Evolutionary conservation across 2,113 vertebrate species (phyloP).

Genomic region (Dipodomys stephensi): DNA sequence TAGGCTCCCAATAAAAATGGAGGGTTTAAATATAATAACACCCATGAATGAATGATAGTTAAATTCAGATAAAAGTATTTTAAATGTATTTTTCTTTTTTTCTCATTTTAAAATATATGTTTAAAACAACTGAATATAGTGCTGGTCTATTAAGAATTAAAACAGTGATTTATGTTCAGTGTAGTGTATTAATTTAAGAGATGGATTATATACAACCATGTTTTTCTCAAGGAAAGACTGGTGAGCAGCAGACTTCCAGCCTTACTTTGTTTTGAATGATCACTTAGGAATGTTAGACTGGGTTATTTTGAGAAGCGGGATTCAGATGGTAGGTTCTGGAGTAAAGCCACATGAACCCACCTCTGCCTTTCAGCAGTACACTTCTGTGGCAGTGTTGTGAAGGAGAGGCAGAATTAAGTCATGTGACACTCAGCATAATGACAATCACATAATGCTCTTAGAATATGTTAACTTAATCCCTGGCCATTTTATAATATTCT

Average conservation of each 20-base stretch:
- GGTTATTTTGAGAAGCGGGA: not conserved
- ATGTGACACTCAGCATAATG: not conserved
- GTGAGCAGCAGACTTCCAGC: not conserved
- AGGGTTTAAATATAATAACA: not conserved
- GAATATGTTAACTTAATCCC: not conserved
- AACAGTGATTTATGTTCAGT: not conserved
- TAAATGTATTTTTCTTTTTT: not conserved
- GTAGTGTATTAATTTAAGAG: not conserved
- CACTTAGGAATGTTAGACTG: not conserved
- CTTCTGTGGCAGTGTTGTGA: not conserved
- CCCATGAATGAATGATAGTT: not conserved
- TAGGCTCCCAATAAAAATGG: not conserved
- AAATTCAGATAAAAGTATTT: constrained; percentile 17
- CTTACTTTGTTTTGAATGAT: not conserved
- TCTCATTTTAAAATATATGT: not conserved
- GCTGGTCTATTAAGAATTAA: not conserved
- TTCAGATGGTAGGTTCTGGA: not conserved
- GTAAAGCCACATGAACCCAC: not conserved
- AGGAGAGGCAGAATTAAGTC: no score
- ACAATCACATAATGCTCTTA: not conserved
- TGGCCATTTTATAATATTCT: not conserved
- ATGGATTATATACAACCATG: not conserved
- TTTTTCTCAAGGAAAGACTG: not conserved
- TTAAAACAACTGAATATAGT: not conserved
- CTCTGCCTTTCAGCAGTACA: not conserved